These are phyloP conservation scores for Beaufortia kweichowensis DNA, from an alignment of 2,113 vertebrate genomes.

Conservation along the genomic window DNA sequence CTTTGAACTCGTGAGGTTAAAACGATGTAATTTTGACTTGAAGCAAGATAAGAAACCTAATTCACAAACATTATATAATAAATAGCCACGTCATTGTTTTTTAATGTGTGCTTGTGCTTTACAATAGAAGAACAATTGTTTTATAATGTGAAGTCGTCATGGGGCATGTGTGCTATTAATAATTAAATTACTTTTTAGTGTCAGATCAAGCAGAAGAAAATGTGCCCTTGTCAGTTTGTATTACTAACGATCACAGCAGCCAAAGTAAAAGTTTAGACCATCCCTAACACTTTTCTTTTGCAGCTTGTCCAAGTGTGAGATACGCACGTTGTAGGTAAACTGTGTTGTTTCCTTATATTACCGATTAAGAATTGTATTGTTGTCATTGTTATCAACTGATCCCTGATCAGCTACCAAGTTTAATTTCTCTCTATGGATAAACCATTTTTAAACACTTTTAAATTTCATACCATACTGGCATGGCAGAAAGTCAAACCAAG, in stretches of 20 bases:
- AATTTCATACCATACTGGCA: neutral
- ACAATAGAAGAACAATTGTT: neutral
- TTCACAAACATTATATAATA: no score
- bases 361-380: neutral
- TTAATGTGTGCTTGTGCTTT: neutral
- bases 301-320: neutral
- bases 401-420: neutral
- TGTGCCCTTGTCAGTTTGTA: neutral
- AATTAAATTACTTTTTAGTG: neutral
- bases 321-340: neutral
- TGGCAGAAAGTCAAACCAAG: neutral
- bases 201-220: neutral
- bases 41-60: no score
- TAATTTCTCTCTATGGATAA: conserved; percentile 1
- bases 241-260: neutral
- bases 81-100: neutral
- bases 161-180: no score
- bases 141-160: no score
- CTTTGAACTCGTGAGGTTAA: neutral
- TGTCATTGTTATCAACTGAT: neutral
- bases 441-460: no score
- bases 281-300: neutral
- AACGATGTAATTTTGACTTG: neutral
- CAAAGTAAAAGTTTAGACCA: neutral
- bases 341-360: neutral